phyloP scores from a whole-genome alignment of 1,140 invertebrate genomes.

The Adoxophyes honmai region DNA sequence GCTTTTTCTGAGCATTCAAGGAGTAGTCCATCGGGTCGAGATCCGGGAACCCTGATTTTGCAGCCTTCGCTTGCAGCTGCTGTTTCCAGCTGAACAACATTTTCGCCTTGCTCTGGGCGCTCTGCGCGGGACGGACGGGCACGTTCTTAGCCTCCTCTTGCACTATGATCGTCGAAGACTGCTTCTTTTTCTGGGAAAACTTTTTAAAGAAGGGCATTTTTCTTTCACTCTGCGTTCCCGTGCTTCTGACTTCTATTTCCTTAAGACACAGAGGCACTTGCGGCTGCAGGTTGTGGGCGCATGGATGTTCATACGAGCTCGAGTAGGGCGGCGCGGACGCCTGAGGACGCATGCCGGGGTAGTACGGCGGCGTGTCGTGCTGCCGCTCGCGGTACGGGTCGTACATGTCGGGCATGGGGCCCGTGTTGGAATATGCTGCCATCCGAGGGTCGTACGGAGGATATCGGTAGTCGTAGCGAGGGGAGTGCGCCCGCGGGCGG shows the following conservation, averaged over 20 bases:
- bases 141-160: not conserved
- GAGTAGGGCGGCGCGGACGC: conserved; percentile 32
- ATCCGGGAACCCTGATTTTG: conserved; percentile 26
- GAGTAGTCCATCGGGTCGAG: conserved; percentile 36
- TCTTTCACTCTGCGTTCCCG: conserved; percentile 54
- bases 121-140: no score
- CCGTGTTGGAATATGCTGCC: not conserved
- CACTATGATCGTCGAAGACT: not conserved
- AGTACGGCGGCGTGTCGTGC: not conserved
- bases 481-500: not conserved
- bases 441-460: not conserved
- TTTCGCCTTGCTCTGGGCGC: conserved; percentile 13
- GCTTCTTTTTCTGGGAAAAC: conserved; percentile 38
- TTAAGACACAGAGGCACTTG: conserved; percentile 61
- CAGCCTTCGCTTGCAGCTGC: conserved; percentile 38
- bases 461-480: not conserved
- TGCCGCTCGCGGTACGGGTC: not conserved
- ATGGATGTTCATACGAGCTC: conserved; percentile 29
- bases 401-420: not conserved
- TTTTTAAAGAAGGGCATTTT: conserved; percentile 50
- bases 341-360: conserved; percentile 6
- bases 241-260: conserved; percentile 68
- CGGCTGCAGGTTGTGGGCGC: conserved; percentile 27
- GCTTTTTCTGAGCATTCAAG: conserved; percentile 44
- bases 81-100: conserved; percentile 49